phyloP scores from a whole-genome alignment of 2,888 invertebrate species.

The Abscondita cerata region DNA sequence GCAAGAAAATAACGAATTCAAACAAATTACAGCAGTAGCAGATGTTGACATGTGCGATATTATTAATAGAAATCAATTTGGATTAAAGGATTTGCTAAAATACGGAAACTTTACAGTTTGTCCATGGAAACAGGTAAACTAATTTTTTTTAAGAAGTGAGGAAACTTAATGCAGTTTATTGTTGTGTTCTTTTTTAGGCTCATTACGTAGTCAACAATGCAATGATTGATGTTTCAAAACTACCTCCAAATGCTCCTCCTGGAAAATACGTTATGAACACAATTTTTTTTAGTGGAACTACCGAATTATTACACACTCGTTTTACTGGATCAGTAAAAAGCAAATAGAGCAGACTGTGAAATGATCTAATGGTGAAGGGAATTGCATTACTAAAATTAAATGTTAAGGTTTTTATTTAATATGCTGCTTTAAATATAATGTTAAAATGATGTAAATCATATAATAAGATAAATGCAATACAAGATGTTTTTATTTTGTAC shows the following conservation, averaged over 20 bases:
- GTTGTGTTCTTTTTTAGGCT: constrained; percentile 3
- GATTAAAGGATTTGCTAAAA: constrained; percentile 25
- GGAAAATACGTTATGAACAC: constrained; percentile 24
- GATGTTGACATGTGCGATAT: constrained; percentile 27
- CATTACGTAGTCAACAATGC: constrained; percentile 20
- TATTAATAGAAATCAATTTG: constrained; percentile 23
- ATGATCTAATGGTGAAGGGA: too few species aligned
- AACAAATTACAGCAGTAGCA: constrained; percentile 11
- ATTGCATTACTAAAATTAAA: too few species aligned
- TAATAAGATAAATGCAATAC: too few species aligned
- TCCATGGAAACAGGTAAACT: constrained; percentile 30
- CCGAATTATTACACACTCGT: constrained; percentile 13
- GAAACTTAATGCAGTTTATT: too few species aligned
- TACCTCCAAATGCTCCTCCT: constrained; percentile 20
- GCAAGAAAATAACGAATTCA: constrained; percentile 21
- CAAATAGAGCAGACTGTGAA: not conserved
- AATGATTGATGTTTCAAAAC: constrained; percentile 22
- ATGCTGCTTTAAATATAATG: too few species aligned
- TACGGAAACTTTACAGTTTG: constrained; percentile 29
- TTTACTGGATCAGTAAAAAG: constrained; percentile 16
- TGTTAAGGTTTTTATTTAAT: too few species aligned
- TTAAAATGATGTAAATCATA: too few species aligned
- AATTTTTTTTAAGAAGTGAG: not conserved
- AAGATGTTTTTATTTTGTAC: too few species aligned
- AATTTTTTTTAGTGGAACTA: constrained; percentile 14